phyloP scores from a whole-genome alignment of 2,888 invertebrate species.

The Linnaemya vulpina region DNA sequence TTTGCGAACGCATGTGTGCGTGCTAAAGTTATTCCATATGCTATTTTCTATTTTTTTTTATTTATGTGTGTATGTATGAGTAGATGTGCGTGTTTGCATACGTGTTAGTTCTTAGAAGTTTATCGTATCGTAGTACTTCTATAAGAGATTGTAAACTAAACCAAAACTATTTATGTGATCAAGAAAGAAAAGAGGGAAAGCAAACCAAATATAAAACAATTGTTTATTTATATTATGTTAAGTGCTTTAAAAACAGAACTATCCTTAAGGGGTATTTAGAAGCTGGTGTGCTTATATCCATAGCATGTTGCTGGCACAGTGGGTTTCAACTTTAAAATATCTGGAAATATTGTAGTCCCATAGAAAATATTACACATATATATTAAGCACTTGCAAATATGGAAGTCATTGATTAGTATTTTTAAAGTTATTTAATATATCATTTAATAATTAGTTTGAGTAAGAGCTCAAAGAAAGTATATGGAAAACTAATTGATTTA shows the following conservation, averaged over 20 bases:
- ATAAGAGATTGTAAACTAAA: slow-evolving; percentile 47
- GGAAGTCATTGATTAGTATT: no score
- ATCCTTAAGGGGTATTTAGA: slow-evolving; percentile 25
- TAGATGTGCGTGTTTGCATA: slow-evolving; percentile 13
- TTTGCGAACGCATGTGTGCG: slow-evolving; percentile 18
- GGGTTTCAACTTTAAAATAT: not conserved
- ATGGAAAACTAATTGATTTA: no score
- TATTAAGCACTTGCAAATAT: not conserved
- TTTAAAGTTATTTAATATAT: no score
- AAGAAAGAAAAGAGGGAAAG: slow-evolving; percentile 15
- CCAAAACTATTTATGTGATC: slow-evolving; percentile 65
- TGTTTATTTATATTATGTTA: slow-evolving; percentile 64
- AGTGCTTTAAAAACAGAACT: slow-evolving; percentile 36
- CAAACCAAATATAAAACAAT: slow-evolving; percentile 15
- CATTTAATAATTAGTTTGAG: no score
- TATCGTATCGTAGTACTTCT: slow-evolving; percentile 5
- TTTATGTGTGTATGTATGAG: slow-evolving; percentile 6
- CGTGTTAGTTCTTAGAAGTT: slow-evolving; percentile 26
- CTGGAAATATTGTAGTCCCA: not conserved
- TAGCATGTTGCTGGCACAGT: slow-evolving; percentile 36
- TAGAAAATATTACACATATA: not conserved
- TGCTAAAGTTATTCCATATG: not conserved
- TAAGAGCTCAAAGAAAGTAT: no score
- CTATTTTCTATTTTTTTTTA: not conserved
- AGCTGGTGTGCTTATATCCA: slow-evolving; percentile 2